A percentile compares a stretch with the other conserved stretches of the same genome.
Conservation (phyloP, 1,140 invertebrate genomes). For the Reticulitermes speratus region DNA sequence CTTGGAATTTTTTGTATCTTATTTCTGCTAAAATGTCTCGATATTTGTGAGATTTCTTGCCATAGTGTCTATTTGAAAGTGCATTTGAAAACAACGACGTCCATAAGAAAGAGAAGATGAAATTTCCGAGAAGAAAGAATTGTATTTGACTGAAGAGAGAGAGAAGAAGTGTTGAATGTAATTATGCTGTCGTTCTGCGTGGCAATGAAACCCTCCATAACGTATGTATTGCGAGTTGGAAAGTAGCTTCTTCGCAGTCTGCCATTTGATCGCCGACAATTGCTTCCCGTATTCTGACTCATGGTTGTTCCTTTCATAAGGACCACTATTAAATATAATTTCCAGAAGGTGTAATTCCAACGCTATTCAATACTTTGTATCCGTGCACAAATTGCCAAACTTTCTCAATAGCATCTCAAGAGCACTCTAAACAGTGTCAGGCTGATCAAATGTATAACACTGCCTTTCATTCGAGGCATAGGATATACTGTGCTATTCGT, state of each 20-base stretch:
- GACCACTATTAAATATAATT: no score
- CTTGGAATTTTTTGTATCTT: neutral
- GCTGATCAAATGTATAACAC: no score
- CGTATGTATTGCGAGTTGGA: neutral
- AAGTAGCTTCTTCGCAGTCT: neutral
- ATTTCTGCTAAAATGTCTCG: neutral
- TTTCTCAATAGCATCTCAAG: no score
- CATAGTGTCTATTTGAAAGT: neutral
- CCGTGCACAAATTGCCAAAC: no score
- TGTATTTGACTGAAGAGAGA: neutral
- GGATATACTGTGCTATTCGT: no score
- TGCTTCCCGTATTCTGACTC: no score
- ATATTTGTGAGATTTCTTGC: neutral
- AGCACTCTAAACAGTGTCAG: no score
- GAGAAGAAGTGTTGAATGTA: neutral
- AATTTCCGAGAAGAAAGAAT: neutral
- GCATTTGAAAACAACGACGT: neutral
- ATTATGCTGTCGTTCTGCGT: neutral
- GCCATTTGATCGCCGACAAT: no score
- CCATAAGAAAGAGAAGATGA: neutral
- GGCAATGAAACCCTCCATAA: neutral
- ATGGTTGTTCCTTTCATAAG: no score
- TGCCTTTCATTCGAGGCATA: no score
- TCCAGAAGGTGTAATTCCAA: no score
- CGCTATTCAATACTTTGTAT: no score